These are phyloP conservation scores for Venustoraphidia nigricollis DNA, from an alignment of 2,888 invertebrate genomes.

Conservation along the genomic window DNA sequence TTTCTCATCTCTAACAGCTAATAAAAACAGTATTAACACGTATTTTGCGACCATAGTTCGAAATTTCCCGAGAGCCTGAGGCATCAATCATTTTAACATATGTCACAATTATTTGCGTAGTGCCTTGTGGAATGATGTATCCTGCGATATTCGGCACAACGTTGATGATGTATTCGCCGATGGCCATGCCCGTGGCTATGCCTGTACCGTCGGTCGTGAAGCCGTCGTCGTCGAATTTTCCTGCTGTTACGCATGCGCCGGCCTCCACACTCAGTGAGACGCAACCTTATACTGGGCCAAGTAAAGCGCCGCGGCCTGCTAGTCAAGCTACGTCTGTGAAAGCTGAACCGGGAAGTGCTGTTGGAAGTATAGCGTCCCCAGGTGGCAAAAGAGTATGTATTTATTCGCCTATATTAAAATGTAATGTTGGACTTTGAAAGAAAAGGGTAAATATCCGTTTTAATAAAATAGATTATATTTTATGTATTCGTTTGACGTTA, in stretches of 20 bases:
- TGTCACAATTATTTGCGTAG: constrained; percentile 24
- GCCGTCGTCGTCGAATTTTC: constrained; percentile 12
- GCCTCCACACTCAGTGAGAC: not conserved
- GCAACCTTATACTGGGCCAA: constrained; percentile 8
- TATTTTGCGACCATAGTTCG: too few species aligned
- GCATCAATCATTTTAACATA: too few species aligned
- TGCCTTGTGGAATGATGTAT: constrained; percentile 48
- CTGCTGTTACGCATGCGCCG: constrained; percentile 7
- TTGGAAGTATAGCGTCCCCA: constrained; percentile 29
- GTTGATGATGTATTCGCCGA: constrained; percentile 46
- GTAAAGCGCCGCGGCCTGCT: constrained; percentile 22
- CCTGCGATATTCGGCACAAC: constrained; percentile 31
- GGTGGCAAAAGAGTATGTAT: constrained; percentile 14
- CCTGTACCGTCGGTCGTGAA: constrained; percentile 19
- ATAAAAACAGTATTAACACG: too few species aligned
- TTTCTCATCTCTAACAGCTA: too few species aligned
- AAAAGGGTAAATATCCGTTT: too few species aligned
- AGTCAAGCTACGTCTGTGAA: constrained; percentile 38
- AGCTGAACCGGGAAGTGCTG: constrained; percentile 34
- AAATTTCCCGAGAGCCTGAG: too few species aligned
- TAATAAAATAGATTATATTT: too few species aligned
- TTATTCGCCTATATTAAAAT: constrained; percentile 10
- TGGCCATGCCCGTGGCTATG: constrained; percentile 27
- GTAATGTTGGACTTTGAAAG: constrained; percentile 2
- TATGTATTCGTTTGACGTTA: too few species aligned